phyloP scores from a whole-genome alignment of 2,113 vertebrate species.

The Xenopus borealis region DNA sequence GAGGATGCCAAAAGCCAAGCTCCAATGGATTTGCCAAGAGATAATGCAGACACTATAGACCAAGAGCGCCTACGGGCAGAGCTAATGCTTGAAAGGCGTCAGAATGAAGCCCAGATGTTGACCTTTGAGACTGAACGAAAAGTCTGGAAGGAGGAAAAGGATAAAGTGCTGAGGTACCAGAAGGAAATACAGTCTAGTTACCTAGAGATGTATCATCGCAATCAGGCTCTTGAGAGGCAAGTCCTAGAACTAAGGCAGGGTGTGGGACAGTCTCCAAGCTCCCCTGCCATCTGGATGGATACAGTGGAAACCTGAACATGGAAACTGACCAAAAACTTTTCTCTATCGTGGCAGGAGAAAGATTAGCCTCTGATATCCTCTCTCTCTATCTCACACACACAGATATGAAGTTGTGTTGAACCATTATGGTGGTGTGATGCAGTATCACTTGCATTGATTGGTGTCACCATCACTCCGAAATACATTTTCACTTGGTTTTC shows the following conservation, averaged over 20 bases:
- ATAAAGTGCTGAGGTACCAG: slow-evolving; percentile 66
- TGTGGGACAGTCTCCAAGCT: slow-evolving; percentile 53
- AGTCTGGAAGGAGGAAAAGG: slow-evolving; percentile 93
- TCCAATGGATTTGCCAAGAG: slow-evolving; percentile 55
- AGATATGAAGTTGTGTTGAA: background rate
- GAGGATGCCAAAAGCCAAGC: slow-evolving; percentile 22
- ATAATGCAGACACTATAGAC: slow-evolving; percentile 54
- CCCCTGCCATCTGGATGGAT: slow-evolving; percentile 84
- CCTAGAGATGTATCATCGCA: slow-evolving; percentile 92
- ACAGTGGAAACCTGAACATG: slow-evolving; percentile 85
- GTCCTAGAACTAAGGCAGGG: slow-evolving; percentile 68
- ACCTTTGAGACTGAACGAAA: slow-evolving; percentile 87
- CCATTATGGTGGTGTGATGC: slow-evolving; percentile 38
- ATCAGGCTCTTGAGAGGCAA: slow-evolving; percentile 81
- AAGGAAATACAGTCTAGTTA: slow-evolving; percentile 89
- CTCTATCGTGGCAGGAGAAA: slow-evolving; percentile 20
- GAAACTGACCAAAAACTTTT: slow-evolving; percentile 37
- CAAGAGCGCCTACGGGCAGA: slow-evolving; percentile 85
- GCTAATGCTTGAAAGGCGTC: slow-evolving; percentile 85
- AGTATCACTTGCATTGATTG: background rate
- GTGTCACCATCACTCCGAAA: background rate
- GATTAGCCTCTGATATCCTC: background rate
- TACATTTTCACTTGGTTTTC: background rate
- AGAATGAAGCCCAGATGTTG: slow-evolving; percentile 83
- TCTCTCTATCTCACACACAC: background rate